phyloP scores from a whole-genome alignment of 53 echinoderm and acorn worm genomes.

The Patiria pectinifera region DNA sequence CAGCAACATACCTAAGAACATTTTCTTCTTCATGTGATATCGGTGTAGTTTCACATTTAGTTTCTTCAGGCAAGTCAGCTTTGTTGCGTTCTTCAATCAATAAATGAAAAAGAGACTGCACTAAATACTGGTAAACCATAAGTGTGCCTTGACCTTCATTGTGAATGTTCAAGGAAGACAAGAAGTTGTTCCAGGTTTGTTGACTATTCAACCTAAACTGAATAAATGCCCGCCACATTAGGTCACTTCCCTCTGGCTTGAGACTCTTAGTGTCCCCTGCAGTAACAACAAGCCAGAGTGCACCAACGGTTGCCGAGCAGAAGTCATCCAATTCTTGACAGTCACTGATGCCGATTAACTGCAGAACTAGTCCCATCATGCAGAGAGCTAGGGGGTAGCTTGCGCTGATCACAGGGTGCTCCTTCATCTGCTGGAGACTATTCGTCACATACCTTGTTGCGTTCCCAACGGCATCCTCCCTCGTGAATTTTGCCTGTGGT shows the following conservation, averaged over 20 bases:
- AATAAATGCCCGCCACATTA: constrained; percentile 3
- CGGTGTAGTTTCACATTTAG: not conserved
- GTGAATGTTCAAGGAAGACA: not conserved
- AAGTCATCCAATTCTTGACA: too few relatives aligned
- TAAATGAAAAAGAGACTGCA: constrained; percentile 16
- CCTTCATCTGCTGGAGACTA: too few relatives aligned
- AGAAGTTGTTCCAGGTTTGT: not conserved
- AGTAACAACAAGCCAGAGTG: constrained; percentile 9
- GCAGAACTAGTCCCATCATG: too few relatives aligned
- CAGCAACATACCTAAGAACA: constrained; percentile 28
- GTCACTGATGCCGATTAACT: too few relatives aligned
- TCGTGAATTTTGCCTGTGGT: too few relatives aligned
- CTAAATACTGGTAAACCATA: constrained; percentile 23
- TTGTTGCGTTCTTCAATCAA: constrained; percentile 3
- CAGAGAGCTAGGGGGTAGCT: too few relatives aligned
- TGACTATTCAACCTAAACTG: not conserved
- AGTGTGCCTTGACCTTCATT: not conserved
- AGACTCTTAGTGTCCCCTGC: constrained; percentile 25
- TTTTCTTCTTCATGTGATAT: constrained; percentile 18
- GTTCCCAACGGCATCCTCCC: too few relatives aligned
- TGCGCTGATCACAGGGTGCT: too few relatives aligned
- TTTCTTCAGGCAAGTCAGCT: constrained; percentile 9
- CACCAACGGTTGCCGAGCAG: not conserved
- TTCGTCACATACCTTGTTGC: too few relatives aligned
- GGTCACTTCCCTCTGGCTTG: constrained; percentile 6